These are phyloP conservation scores for Archocentrus centrarchus DNA, from an alignment of 2,113 vertebrate species.

Conservation along the genomic window DNA sequence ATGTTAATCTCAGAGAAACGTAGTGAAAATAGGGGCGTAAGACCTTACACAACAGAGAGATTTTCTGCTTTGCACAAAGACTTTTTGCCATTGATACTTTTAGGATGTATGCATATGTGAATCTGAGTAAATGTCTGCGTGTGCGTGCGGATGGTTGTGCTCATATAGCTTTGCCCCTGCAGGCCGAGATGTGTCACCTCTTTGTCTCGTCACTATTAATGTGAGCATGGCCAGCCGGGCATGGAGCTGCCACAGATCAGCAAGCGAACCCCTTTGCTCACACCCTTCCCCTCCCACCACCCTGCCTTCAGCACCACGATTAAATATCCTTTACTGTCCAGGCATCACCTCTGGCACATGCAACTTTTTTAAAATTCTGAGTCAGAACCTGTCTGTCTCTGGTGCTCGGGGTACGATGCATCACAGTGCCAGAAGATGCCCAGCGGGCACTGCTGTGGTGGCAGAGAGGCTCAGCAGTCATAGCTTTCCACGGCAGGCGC, in stretches of 20 bases:
- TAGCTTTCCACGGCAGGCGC: constrained; percentile 20
- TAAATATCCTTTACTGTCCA: constrained; percentile 57
- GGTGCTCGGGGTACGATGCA: constrained; percentile 38
- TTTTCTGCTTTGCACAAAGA: not conserved
- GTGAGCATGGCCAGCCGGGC: constrained; percentile 76
- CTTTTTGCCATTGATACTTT: too few relatives aligned
- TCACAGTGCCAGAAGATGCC: constrained; percentile 33
- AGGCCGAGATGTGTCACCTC: constrained; percentile 78
- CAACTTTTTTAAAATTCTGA: constrained; percentile 73
- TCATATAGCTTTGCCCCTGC: constrained; percentile 52
- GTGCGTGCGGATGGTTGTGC: constrained; percentile 45
- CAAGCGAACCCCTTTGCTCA: constrained; percentile 40
- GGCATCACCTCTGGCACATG: constrained; percentile 67
- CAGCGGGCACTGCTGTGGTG: constrained; percentile 26
- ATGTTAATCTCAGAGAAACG: not conserved
- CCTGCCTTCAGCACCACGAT: constrained; percentile 33
- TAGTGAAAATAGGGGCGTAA: not conserved
- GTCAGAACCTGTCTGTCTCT: constrained; percentile 68
- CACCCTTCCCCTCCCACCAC: constrained; percentile 20
- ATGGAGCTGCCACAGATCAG: constrained; percentile 77
- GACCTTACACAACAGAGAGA: rapidly evolving
- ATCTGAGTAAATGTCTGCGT: constrained; percentile 31
- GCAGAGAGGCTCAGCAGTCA: constrained; percentile 52
- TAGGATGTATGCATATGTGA: constrained; percentile 16
- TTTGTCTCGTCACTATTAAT: constrained; percentile 81